Conservation (phyloP, 2,888 invertebrate species). For the Amphipoea lucens region DNA sequence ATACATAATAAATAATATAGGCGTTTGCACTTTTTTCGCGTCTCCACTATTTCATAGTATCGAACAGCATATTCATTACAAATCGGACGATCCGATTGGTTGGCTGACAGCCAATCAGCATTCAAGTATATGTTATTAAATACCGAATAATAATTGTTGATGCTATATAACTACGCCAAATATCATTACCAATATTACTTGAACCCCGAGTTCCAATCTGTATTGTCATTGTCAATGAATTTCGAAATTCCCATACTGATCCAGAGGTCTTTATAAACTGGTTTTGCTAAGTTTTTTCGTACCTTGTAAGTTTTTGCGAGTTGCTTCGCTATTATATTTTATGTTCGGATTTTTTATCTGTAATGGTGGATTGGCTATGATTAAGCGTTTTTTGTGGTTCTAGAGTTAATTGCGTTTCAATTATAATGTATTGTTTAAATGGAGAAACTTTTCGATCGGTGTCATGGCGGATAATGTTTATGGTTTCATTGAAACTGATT, state of each 20-base stretch:
- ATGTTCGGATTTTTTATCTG: constrained; percentile 45
- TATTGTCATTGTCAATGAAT: constrained; percentile 57
- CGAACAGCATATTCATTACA: constrained; percentile 76
- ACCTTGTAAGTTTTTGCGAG: constrained; percentile 65
- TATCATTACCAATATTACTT: constrained; percentile 68
- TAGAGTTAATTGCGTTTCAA: constrained; percentile 36
- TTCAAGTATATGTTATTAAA: constrained; percentile 74
- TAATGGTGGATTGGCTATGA: constrained; percentile 51
- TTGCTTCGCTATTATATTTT: constrained; percentile 56
- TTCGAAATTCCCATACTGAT: constrained; percentile 39
- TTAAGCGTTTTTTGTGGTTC: constrained; percentile 35
- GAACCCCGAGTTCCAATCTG: constrained; percentile 66
- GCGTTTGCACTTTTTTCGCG: constrained; percentile 64
- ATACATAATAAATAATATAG: constrained; percentile 51
- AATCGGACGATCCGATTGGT: constrained; percentile 82
- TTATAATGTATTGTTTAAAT: constrained; percentile 33
- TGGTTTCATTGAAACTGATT: background rate
- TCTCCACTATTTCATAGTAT: constrained; percentile 75
- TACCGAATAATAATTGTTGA: constrained; percentile 75
- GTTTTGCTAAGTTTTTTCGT: constrained; percentile 65
- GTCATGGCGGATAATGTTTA: constrained; percentile 28
- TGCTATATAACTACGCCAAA: constrained; percentile 67
- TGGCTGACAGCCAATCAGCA: constrained; percentile 78
- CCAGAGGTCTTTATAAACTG: constrained; percentile 64
- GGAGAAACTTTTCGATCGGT: constrained; percentile 13